These are phyloP conservation scores for Xestia rhomboidea DNA, from an alignment of 2,888 invertebrate genomes.

Conservation along the genomic window DNA sequence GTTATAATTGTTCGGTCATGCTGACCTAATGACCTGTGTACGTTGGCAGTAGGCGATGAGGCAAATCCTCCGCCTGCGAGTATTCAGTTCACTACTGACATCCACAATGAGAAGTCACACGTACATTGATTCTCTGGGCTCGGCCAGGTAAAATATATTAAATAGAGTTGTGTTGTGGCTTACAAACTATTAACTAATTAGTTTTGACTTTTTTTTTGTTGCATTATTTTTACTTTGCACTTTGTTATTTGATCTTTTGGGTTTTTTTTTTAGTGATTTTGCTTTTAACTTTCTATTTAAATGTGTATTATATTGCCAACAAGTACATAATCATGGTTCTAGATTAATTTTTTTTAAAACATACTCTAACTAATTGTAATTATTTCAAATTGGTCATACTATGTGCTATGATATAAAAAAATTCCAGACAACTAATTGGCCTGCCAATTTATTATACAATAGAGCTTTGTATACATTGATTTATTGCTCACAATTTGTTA, in stretches of 20 bases:
- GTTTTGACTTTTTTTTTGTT: neutral
- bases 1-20: slow-evolving; percentile 65
- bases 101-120: slow-evolving; percentile 89
- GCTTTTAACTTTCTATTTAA: neutral
- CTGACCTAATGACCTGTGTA: slow-evolving; percentile 87
- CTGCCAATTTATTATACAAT: neutral
- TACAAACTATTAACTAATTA: slow-evolving; percentile 45
- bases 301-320: neutral
- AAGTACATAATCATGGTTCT: neutral
- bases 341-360: neutral
- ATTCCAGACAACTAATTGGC: neutral
- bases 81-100: slow-evolving; percentile 87
- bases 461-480: neutral
- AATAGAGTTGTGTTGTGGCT: slow-evolving; percentile 69
- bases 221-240: neutral
- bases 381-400: neutral
- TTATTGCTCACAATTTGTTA: neutral
- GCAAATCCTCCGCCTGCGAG: slow-evolving; percentile 84
- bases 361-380: neutral
- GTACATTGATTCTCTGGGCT: slow-evolving; percentile 86
- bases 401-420: neutral
- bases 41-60: slow-evolving; percentile 90
- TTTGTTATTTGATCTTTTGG: neutral
- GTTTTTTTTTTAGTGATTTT: neutral
- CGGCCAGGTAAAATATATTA: slow-evolving; percentile 85